Evolutionary conservation across 2,797 vertebrate genomes (phyloP).

Genomic region (Distichodus sexfasciatus): DNA sequence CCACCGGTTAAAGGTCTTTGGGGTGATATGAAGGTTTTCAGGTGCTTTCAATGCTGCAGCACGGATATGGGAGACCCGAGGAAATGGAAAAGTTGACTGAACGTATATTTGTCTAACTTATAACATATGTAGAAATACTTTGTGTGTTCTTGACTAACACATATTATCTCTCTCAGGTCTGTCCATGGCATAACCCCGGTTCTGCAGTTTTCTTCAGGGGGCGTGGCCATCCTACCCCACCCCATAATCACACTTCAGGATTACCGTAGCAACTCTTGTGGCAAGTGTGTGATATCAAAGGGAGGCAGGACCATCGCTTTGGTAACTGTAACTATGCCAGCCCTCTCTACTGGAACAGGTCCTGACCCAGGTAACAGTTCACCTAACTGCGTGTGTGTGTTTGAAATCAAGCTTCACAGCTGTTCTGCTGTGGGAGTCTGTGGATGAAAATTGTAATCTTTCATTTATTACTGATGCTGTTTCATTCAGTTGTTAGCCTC

Average conservation of each 20-base stretch:
- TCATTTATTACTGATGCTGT: slow-evolving; percentile 73
- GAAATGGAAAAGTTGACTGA: slow-evolving; percentile 89
- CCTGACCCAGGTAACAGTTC: slow-evolving; percentile 86
- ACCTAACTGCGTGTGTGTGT: slow-evolving; percentile 53
- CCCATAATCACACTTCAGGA: too few species aligned
- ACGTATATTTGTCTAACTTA: too few species aligned
- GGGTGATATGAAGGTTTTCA: slow-evolving; percentile 85
- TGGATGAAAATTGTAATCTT: slow-evolving; percentile 69
- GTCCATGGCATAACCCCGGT: too few species aligned
- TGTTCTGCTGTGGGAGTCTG: slow-evolving; percentile 61
- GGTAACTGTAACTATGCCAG: slow-evolving; percentile 81
- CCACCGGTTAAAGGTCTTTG: slow-evolving; percentile 73
- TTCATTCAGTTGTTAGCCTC: slow-evolving; percentile 74
- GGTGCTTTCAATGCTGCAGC: slow-evolving; percentile 80
- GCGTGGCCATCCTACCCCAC: too few species aligned
- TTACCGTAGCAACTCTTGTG: slow-evolving; percentile 2
- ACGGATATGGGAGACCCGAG: slow-evolving; percentile 72
- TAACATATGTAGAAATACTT: too few species aligned
- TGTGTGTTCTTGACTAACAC: too few species aligned
- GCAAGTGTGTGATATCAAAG: not conserved
- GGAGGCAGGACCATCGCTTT: slow-evolving; percentile 9
- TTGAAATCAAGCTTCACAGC: slow-evolving; percentile 15
- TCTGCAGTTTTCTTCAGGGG: too few species aligned
- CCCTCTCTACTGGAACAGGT: slow-evolving; percentile 83
- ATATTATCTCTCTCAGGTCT: too few species aligned